Evolutionary conservation across 2,797 vertebrate species (phyloP).

Genomic region (Eidolon dupreanum): DNA sequence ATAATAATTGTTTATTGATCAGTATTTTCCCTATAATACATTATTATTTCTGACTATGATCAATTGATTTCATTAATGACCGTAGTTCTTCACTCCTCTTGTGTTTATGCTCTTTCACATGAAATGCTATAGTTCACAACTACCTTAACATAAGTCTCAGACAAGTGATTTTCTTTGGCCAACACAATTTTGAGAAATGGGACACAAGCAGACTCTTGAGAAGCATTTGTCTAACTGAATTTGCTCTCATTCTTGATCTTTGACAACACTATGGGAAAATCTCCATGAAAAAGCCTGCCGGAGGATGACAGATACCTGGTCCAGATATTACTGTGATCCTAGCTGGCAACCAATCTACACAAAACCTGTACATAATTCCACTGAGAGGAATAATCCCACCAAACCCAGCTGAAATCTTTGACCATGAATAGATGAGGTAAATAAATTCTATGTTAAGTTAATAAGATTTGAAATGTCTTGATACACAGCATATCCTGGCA

Average conservation of each 20-base stretch:
- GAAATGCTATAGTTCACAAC: background rate
- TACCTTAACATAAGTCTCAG: background rate
- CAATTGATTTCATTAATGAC: rapidly evolving
- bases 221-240: background rate
- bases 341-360: background rate
- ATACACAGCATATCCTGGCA: background rate
- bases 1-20: background rate
- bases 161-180: background rate
- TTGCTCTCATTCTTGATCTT: background rate
- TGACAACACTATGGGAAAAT: background rate
- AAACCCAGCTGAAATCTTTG: background rate
- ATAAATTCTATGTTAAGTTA: background rate
- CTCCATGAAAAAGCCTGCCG: background rate
- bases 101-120: background rate
- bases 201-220: background rate
- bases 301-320: background rate
- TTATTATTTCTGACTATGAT: background rate
- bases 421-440: background rate
- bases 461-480: background rate
- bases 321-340: background rate
- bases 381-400: background rate
- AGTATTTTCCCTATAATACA: background rate
- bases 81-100: background rate
- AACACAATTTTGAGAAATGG: background rate
- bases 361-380: background rate